Percentiles rank a stretch among this genome's conserved stretches.
Conservation (phyloP, 2,888 invertebrate genomes). For the Tenthredo distinguenda region DNA sequence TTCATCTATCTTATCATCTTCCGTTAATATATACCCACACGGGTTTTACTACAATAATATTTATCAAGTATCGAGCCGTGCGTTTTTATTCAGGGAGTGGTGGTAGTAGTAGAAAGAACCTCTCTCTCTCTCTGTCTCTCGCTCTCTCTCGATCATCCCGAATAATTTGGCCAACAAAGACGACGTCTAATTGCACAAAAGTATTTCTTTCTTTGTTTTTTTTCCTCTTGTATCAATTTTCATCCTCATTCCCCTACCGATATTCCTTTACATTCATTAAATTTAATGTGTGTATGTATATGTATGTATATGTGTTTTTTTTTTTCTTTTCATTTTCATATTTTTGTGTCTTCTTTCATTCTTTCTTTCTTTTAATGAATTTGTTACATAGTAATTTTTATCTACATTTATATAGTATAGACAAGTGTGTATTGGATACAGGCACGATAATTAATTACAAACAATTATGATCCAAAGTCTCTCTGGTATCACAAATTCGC, state of each 20-base stretch:
- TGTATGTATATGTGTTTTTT: slow-evolving; percentile 9
- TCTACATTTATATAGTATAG: slow-evolving; percentile 70
- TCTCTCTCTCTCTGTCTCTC: slow-evolving; percentile 56
- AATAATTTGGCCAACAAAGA: slow-evolving; percentile 63
- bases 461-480: slow-evolving; percentile 73
- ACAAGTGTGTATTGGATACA: slow-evolving; percentile 74
- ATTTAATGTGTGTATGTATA: slow-evolving; percentile 7
- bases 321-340: slow-evolving; percentile 10
- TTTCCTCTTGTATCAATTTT: not conserved
- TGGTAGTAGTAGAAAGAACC: not conserved
- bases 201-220: slow-evolving; percentile 52
- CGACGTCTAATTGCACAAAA: slow-evolving; percentile 71
- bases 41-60: not conserved
- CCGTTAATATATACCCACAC: not conserved
- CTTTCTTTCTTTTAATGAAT: slow-evolving; percentile 65
- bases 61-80: not conserved
- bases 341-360: not conserved
- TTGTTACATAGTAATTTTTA: slow-evolving; percentile 67
- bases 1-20: not conserved
- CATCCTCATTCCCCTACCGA: not conserved
- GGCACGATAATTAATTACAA: slow-evolving; percentile 76
- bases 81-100: not conserved
- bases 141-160: slow-evolving; percentile 57
- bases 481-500: slow-evolving; percentile 71
- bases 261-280: slow-evolving; percentile 20